Percentiles rank a stretch among this genome's conserved stretches.
Evolutionary conservation across 2,888 invertebrate species (phyloP).

Genomic region (Agrotis exclamationis): DNA sequence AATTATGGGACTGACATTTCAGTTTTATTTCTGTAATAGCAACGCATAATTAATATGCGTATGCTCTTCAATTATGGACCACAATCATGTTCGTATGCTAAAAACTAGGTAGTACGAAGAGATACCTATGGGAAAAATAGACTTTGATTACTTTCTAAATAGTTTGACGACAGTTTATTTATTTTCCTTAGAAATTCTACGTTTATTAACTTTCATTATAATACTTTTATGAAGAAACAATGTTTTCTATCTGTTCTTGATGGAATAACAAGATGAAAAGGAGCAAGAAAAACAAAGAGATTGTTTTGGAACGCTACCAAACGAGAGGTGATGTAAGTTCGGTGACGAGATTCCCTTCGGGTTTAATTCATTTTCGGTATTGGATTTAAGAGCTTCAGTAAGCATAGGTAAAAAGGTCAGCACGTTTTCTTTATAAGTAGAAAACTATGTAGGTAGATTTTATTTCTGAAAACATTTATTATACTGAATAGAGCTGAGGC

Average conservation of each 20-base stretch:
- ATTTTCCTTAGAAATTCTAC: constrained; percentile 10
- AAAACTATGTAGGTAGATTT: background rate
- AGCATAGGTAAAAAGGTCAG: too few relatives aligned
- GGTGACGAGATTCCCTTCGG: constrained; percentile 1
- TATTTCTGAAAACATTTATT: background rate
- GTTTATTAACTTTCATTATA: background rate
- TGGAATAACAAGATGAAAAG: constrained; percentile 38
- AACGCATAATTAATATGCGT: too few relatives aligned
- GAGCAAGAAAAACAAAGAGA: constrained; percentile 44
- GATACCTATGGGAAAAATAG: background rate
- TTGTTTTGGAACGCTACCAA: constrained; percentile 55
- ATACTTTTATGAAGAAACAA: background rate
- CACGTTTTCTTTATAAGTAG: background rate
- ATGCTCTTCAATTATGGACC: too few relatives aligned
- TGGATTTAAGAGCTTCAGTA: background rate
- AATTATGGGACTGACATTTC: too few relatives aligned
- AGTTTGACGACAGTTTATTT: background rate
- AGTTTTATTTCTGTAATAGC: too few relatives aligned
- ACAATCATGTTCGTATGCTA: background rate
- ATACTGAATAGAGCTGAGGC: background rate
- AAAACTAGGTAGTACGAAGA: background rate
- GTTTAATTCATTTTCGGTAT: constrained; percentile 6
- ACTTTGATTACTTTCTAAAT: background rate
- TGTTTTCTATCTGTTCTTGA: constrained; percentile 27
- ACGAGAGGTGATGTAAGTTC: constrained; percentile 13